phyloP scores from a whole-genome alignment of 2,888 invertebrate genomes.

The Zootermopsis nevadensis region DNA sequence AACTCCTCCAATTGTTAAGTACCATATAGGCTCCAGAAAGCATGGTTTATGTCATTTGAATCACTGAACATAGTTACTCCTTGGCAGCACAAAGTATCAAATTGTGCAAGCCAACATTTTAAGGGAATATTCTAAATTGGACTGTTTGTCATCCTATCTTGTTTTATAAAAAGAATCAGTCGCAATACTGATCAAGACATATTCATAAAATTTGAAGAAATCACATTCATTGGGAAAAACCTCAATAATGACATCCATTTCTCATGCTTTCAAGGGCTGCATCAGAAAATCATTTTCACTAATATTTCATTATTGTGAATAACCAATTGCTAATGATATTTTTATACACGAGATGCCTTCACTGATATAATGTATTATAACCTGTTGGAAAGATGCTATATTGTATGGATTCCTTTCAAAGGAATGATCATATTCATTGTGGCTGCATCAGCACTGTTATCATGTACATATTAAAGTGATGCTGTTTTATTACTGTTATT shows the following conservation, averaged over 20 bases:
- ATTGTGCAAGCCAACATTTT: too few relatives aligned
- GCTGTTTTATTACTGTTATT: background rate
- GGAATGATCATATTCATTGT: background rate
- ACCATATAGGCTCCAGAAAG: background rate
- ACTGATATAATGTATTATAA: constrained; percentile 39
- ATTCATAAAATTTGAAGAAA: background rate
- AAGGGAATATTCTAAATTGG: too few relatives aligned
- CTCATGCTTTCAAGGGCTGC: constrained; percentile 27
- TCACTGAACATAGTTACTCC: background rate
- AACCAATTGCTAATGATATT: constrained; percentile 42
- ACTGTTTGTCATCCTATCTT: too few relatives aligned
- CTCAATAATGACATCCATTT: constrained; percentile 8
- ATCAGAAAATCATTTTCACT: constrained; percentile 8
- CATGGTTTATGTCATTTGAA: background rate
- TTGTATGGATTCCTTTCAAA: constrained; percentile 16
- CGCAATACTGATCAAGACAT: too few relatives aligned
- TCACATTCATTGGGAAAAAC: background rate
- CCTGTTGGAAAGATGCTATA: constrained; percentile 23
- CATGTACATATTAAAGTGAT: constrained; percentile 17
- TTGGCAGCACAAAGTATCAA: too few relatives aligned
- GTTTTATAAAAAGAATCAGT: too few relatives aligned
- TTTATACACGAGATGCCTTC: constrained; percentile 48
- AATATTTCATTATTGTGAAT: constrained; percentile 29
- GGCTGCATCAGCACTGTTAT: constrained; percentile 28
- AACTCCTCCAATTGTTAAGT: constrained; percentile 16